Evolutionary conservation across 2,797 vertebrate species (phyloP).

Genomic region (Tinamus major): DNA sequence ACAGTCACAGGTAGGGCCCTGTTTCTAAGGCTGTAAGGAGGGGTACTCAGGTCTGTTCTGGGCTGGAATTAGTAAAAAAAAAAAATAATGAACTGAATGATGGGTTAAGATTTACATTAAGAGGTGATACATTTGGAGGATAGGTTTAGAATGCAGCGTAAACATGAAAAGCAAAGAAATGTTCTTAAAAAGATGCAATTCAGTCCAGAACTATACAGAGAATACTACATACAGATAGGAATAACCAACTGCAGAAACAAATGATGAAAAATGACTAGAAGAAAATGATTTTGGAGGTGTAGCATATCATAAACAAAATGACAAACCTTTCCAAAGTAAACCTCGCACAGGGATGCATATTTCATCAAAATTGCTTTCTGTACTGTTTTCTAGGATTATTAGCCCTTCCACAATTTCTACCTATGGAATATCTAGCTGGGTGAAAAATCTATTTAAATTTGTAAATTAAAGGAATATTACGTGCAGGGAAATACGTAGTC

Average conservation of each 20-base stretch:
- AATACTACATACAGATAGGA: neutral
- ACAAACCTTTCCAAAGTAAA: neutral
- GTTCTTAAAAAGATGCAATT: neutral
- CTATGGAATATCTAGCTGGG: neutral
- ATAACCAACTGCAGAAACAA: neutral
- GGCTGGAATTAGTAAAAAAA: neutral
- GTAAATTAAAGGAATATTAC: neutral
- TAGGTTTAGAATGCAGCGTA: neutral
- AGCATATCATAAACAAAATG: neutral
- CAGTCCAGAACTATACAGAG: neutral
- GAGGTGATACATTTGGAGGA: neutral
- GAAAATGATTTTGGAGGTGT: neutral
- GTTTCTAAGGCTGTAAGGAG: neutral
- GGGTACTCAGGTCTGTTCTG: neutral
- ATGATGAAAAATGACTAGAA: neutral
- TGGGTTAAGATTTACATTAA: neutral
- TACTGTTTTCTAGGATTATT: neutral
- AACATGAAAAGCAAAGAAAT: neutral
- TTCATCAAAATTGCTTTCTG: neutral
- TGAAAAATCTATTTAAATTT: constrained; percentile 1
- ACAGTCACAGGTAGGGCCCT: neutral
- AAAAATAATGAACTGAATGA: neutral
- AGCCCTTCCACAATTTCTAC: neutral
- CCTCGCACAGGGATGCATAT: neutral
- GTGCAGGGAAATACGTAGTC: neutral